These are phyloP conservation scores for Diacarnus erythraeanus DNA, from an alignment of 37 sponge, comb jelly and placozoan genomes.

Conservation along the genomic window DNA sequence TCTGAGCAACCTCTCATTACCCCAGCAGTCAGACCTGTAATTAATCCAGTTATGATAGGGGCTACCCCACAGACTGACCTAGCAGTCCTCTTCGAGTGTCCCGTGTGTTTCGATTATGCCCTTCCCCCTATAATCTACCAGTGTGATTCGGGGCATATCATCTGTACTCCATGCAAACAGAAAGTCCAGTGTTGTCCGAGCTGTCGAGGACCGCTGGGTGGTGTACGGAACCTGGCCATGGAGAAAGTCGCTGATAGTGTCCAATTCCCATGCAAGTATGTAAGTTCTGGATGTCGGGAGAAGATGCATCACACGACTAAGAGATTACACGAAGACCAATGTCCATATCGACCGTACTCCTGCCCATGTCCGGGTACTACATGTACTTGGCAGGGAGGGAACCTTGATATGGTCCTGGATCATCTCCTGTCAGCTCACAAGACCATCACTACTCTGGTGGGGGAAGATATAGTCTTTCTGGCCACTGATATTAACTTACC, in stretches of 20 bases:
- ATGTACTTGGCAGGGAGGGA: slow-evolving; percentile 91
- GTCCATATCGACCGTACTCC: slow-evolving; percentile 88
- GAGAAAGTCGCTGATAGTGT: slow-evolving; percentile 94
- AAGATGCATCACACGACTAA: slow-evolving; percentile 77
- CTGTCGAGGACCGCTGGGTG: slow-evolving; percentile 85
- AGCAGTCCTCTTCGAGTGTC: slow-evolving; percentile 92
- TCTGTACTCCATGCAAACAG: slow-evolving; percentile 86
- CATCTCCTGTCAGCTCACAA: slow-evolving; percentile 87
- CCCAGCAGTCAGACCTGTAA: neutral
- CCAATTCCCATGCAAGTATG: slow-evolving; percentile 90
- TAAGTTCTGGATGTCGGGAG: slow-evolving; percentile 75
- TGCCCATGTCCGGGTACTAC: slow-evolving; percentile 97
- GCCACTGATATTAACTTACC: slow-evolving; percentile 95
- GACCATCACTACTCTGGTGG: slow-evolving; percentile 91
- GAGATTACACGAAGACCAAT: slow-evolving; percentile 84
- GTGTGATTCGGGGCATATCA: slow-evolving; percentile 95
- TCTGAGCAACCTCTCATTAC: neutral
- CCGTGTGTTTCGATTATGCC: slow-evolving; percentile 98
- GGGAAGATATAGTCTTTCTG: slow-evolving; percentile 97
- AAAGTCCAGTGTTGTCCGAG: slow-evolving; percentile 89
- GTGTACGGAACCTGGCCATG: slow-evolving; percentile 94
- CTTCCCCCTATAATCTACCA: slow-evolving; percentile 93
- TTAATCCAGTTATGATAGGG: neutral
- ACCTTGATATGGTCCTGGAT: slow-evolving; percentile 76
- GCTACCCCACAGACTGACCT: slow-evolving; percentile 50